A percentile compares a stretch with the other conserved stretches of the same genome.
These are phyloP conservation scores for Leptobrachium ailaonicum DNA, from an alignment of 2,113 vertebrate genomes.

Conservation along the genomic window DNA sequence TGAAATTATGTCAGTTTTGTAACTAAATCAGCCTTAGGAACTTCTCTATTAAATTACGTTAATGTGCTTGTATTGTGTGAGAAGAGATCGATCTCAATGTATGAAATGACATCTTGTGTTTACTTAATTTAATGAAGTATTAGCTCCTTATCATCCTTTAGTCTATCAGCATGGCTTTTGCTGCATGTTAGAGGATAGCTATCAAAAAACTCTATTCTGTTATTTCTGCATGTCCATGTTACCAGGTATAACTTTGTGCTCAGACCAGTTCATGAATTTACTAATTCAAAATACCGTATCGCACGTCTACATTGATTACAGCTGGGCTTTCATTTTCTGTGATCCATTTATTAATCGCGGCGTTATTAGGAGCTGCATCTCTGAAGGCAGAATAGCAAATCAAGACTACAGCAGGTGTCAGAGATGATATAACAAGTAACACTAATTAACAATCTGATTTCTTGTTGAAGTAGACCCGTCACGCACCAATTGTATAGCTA, in stretches of 20 bases:
- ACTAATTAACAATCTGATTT: no score
- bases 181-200: not conserved
- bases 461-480: no score
- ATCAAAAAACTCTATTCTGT: not conserved
- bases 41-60: slow-evolving; percentile 1
- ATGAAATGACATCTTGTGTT: not conserved
- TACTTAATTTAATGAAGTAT: not conserved
- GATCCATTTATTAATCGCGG: no score
- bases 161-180: not conserved
- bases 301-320: no score
- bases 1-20: not conserved
- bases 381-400: no score
- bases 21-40: slow-evolving; percentile 3
- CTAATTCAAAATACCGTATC: no score
- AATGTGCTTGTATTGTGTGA: not conserved
- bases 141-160: not conserved
- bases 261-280: not conserved
- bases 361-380: no score
- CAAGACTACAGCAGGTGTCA: no score
- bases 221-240: not conserved
- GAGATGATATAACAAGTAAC: no score
- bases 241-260: not conserved
- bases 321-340: no score
- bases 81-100: not conserved
- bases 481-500: no score